A percentile compares a stretch with the other conserved stretches of the same genome.
phyloP scores from a whole-genome alignment of 2,888 invertebrate species.

The Seira musarum region DNA sequence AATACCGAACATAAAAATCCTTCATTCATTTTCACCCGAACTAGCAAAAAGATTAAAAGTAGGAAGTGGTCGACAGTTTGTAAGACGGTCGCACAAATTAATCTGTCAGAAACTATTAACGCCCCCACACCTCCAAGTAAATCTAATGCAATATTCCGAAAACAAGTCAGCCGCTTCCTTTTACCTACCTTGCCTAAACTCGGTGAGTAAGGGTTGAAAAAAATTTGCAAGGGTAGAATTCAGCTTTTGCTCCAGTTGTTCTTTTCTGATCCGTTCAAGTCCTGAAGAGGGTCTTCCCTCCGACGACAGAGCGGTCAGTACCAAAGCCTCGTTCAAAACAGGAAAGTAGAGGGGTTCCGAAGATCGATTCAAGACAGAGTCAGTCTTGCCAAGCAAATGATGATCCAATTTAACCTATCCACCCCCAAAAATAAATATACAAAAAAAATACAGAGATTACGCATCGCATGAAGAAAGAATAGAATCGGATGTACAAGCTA shows the following conservation, averaged over 20 bases:
- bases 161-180: background rate
- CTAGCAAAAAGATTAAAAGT: no score
- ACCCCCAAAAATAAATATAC: slow-evolving; percentile 25
- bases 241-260: slow-evolving; percentile 43
- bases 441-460: background rate
- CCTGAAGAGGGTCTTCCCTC: slow-evolving; percentile 25
- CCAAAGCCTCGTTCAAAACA: slow-evolving; percentile 48
- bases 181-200: slow-evolving; percentile 47
- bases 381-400: slow-evolving; percentile 57
- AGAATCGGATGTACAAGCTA: background rate
- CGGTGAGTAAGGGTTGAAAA: slow-evolving; percentile 51
- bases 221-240: slow-evolving; percentile 37
- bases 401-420: slow-evolving; percentile 62
- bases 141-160: no score
- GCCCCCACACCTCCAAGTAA: no score
- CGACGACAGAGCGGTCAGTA: slow-evolving; percentile 32
- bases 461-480: background rate
- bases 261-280: slow-evolving; percentile 33
- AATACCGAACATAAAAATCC: no score
- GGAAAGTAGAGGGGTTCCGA: slow-evolving; percentile 56
- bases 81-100: slow-evolving; percentile 28
- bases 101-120: slow-evolving; percentile 24
- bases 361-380: background rate
- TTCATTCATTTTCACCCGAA: background rate
- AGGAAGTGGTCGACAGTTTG: no score